Evolutionary conservation across 2,888 invertebrate species (phyloP).

Genomic region (Phalera bucephala): DNA sequence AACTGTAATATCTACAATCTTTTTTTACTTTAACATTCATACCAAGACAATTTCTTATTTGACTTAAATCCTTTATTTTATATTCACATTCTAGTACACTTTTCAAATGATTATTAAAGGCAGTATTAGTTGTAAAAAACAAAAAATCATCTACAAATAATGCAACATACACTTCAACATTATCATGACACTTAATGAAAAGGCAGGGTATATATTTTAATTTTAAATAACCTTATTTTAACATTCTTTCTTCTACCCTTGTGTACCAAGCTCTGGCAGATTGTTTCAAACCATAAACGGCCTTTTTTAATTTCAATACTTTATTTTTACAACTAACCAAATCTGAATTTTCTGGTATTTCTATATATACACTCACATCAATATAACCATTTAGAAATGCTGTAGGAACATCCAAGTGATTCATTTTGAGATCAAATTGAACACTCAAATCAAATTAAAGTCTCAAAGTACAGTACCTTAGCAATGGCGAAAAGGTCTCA

Average conservation of each 20-base stretch:
- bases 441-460: slow-evolving; percentile 12
- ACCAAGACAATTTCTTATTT: slow-evolving; percentile 8
- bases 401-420: not conserved
- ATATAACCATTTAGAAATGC: not conserved
- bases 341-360: not conserved
- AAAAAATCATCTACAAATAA: slow-evolving; percentile 12
- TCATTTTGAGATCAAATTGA: not conserved
- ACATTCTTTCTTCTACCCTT: slow-evolving; percentile 12
- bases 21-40: slow-evolving; percentile 6
- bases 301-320: slow-evolving; percentile 22
- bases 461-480: slow-evolving; percentile 18
- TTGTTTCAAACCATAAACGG: slow-evolving; percentile 22
- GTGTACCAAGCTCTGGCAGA: slow-evolving; percentile 16
- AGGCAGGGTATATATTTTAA: slow-evolving; percentile 13
- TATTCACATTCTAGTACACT: slow-evolving; percentile 4
- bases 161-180: slow-evolving; percentile 8
- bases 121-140: slow-evolving; percentile 9
- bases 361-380: not conserved
- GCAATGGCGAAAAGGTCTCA: slow-evolving; percentile 22
- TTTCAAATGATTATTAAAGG: slow-evolving; percentile 1
- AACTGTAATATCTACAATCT: slow-evolving; percentile 4
- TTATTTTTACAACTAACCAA: slow-evolving; percentile 9
- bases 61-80: slow-evolving; percentile 9
- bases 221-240: slow-evolving; percentile 13
- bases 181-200: slow-evolving; percentile 6